Evolutionary conservation across 2,113 vertebrate genomes (phyloP).

Genomic region (Phalacrocorax aristotelis): DNA sequence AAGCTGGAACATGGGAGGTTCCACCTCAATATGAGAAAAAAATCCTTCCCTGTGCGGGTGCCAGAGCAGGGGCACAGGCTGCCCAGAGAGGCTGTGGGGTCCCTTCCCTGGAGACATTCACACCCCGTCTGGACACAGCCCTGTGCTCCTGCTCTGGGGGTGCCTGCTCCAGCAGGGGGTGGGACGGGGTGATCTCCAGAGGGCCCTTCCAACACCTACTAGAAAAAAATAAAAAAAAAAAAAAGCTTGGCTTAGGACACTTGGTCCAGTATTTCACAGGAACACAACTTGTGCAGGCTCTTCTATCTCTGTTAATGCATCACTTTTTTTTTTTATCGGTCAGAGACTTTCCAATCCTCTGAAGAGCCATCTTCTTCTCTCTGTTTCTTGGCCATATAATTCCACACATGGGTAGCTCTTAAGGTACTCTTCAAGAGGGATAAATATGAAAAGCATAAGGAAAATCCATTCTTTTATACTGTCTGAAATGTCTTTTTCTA

Average conservation of each 20-base stretch:
- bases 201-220: too few species aligned
- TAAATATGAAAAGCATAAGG: not conserved
- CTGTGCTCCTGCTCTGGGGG: too few species aligned
- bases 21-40: too few species aligned
- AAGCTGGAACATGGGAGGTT: too few species aligned
- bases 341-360: not conserved
- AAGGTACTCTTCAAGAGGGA: not conserved
- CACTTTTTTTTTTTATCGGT: not conserved
- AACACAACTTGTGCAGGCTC: not conserved
- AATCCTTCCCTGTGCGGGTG: too few species aligned
- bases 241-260: not conserved
- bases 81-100: too few species aligned
- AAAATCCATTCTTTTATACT: not conserved
- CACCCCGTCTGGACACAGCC: too few species aligned
- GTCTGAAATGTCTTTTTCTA: not conserved
- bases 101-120: too few species aligned
- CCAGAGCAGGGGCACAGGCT: too few species aligned
- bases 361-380: not conserved
- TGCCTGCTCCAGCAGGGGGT: too few species aligned
- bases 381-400: not conserved
- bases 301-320: not conserved
- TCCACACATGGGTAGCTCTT: rapidly evolving
- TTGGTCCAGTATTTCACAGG: not conserved
- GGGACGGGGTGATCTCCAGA: too few species aligned
- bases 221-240: too few species aligned